These are phyloP conservation scores for Busseola fusca DNA, from an alignment of 2,888 invertebrate genomes.

Conservation along the genomic window DNA sequence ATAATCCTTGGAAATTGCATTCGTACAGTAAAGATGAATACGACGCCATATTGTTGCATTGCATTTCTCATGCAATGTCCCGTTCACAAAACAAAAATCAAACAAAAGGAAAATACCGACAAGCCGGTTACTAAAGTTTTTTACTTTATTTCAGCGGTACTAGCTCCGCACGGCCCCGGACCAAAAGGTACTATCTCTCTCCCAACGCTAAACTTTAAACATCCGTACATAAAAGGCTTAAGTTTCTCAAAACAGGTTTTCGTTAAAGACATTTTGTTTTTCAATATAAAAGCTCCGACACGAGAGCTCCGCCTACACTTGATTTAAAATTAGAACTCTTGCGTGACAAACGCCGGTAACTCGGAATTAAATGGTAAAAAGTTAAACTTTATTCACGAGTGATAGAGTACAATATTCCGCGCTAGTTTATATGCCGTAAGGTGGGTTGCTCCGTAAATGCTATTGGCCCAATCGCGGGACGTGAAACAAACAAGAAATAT, in stretches of 20 bases:
- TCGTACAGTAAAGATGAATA: slow-evolving; percentile 71
- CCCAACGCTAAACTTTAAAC: slow-evolving; percentile 81
- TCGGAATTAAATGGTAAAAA: slow-evolving; percentile 86
- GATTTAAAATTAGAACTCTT: slow-evolving; percentile 89
- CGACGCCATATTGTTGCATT: slow-evolving; percentile 87
- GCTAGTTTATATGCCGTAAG: slow-evolving; percentile 85
- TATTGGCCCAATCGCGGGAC: slow-evolving; percentile 86
- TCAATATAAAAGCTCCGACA: slow-evolving; percentile 86
- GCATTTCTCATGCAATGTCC: slow-evolving; percentile 88
- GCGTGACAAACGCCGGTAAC: slow-evolving; percentile 89
- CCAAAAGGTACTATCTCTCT: slow-evolving; percentile 83
- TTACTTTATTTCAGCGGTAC: slow-evolving; percentile 85
- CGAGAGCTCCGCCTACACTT: slow-evolving; percentile 89
- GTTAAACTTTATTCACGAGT: slow-evolving; percentile 87
- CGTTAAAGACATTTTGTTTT: slow-evolving; percentile 88
- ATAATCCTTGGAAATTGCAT: slow-evolving; percentile 73
- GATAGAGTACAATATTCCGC: slow-evolving; percentile 86
- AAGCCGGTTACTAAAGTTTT: slow-evolving; percentile 88
- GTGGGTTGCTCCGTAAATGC: slow-evolving; percentile 88
- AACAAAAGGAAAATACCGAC: slow-evolving; percentile 87
- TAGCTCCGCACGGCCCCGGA: slow-evolving; percentile 68
- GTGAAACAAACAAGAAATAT: slow-evolving; percentile 88
- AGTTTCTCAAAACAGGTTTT: slow-evolving; percentile 87
- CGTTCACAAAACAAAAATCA: slow-evolving; percentile 87
- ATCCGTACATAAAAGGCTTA: slow-evolving; percentile 87